These are phyloP conservation scores for Montipora capitata DNA, from an alignment of 92 coral and sea anemone genomes.

Conservation along the genomic window DNA sequence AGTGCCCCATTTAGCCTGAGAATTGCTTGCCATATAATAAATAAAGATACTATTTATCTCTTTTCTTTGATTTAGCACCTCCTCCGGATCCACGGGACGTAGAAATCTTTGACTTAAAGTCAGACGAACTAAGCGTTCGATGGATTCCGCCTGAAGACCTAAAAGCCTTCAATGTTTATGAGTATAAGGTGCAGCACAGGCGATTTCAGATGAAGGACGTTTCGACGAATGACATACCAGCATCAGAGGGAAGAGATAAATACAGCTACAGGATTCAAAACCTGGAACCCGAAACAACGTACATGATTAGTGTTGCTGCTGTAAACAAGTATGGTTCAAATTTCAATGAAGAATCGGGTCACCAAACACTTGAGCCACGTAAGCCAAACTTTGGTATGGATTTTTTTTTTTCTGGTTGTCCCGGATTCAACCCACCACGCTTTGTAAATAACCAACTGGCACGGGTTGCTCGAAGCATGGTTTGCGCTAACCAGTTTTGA, in stretches of 20 bases:
- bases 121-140: conserved; percentile 37
- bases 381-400: no score
- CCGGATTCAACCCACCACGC: no score
- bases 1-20: no score
- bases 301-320: conserved; percentile 62
- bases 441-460: no score
- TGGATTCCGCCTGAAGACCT: conserved; percentile 49
- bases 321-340: conserved; percentile 25
- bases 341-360: conserved; percentile 6
- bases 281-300: conserved; percentile 65
- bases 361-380: conserved; percentile 14
- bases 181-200: conserved; percentile 46
- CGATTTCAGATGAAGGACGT: not conserved
- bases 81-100: conserved; percentile 52
- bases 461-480: no score
- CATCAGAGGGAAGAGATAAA: not conserved
- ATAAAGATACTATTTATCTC: not conserved
- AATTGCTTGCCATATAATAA: no score
- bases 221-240: not conserved
- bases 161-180: conserved; percentile 4
- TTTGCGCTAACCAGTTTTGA: no score
- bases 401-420: no score
- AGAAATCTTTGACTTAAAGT: not conserved
- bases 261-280: conserved; percentile 25
- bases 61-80: conserved; percentile 21